phyloP scores from a whole-genome alignment of 2,113 vertebrate genomes.

The Lontra canadensis region DNA sequence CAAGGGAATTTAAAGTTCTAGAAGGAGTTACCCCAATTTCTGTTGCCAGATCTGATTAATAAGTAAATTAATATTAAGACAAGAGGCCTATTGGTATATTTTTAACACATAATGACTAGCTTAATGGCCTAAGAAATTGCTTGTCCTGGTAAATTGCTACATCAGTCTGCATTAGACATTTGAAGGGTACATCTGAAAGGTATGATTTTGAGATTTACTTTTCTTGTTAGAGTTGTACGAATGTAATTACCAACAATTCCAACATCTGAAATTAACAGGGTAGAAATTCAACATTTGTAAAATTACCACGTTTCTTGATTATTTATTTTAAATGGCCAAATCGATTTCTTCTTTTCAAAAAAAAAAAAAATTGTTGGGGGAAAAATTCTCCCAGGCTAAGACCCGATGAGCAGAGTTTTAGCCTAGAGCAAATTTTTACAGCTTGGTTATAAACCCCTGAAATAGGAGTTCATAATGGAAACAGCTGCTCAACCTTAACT shows the following conservation, averaged over 20 bases:
- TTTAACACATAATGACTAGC: conserved; percentile 1
- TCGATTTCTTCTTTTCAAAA: conserved; percentile 75
- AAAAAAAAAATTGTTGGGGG: conserved; percentile 6
- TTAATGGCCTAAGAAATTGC: conserved; percentile 28
- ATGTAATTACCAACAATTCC: conserved; percentile 11
- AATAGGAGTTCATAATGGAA: conserved; percentile 88
- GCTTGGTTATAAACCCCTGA: conserved; percentile 87
- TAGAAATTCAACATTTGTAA: conserved; percentile 72
- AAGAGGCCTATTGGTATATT: neutral
- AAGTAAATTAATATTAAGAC: conserved; percentile 39
- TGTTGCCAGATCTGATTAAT: neutral
- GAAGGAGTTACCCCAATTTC: neutral
- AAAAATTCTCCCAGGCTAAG: conserved; percentile 84
- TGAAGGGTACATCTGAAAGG: neutral
- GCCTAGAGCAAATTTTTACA: conserved; percentile 86
- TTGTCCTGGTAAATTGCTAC: neutral
- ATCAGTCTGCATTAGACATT: neutral
- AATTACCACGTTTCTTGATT: conserved; percentile 45
- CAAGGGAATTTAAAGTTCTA: conserved; percentile 36
- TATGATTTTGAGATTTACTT: conserved; percentile 1
- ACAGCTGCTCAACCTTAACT: conserved; percentile 86
- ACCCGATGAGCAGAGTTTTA: conserved; percentile 81
- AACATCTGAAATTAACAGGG: conserved; percentile 50
- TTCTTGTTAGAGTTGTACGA: conserved; percentile 30
- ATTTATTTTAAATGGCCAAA: conserved; percentile 72